Evolutionary conservation across 2,113 vertebrate species (phyloP), one percentile per base, ranked within the genome.

Genomic region (Callipepla californica): DNA sequence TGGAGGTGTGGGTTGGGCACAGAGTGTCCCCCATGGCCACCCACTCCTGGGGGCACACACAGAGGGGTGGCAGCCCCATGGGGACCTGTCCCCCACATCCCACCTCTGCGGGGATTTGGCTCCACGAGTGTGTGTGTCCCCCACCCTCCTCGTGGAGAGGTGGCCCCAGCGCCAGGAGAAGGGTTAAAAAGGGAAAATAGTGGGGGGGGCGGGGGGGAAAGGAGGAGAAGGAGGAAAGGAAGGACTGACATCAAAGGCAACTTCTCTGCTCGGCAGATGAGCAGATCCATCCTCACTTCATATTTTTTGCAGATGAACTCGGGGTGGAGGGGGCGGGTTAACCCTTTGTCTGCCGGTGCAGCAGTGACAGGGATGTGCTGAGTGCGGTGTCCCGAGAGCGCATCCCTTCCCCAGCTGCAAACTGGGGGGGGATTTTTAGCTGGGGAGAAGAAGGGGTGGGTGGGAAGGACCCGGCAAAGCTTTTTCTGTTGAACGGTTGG

Each of bases 161-260:
- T 13, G 34, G n/a, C n/a, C 22, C 13, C 51, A 51, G 17, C 11
- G 36, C 59, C 53, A 19, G 75, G n/a, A 74, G 53, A 87, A 80
- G 92, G 87, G 89, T 93, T 94, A 92, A 95, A 28, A 30, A 11
- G n/a, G 26, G 26, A 32, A 20, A 32, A 57, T 17, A 21, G 23
- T 36, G 22, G 36, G 23, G 14, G 8, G 21, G 11, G 36, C 7
- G 36, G 36, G 36, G 36, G 7, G 36, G 8, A 10, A 36, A 36
- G 17, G 16, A 38, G 15, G 16, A n/a, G 34, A 26, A 58, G 44
- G 42, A 91, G 76, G 62, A 47, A 67, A 79, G 94, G 97, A 92
- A 95, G 91, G 96, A 95, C 89, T 96, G 95, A 98, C 98, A 98
- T 98, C 98, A 98, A 98, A 98, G 98, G 96, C 95, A 58, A 62